Conservation (phyloP, 2,888 invertebrate genomes). For the Chydorus sphaericus region DNA sequence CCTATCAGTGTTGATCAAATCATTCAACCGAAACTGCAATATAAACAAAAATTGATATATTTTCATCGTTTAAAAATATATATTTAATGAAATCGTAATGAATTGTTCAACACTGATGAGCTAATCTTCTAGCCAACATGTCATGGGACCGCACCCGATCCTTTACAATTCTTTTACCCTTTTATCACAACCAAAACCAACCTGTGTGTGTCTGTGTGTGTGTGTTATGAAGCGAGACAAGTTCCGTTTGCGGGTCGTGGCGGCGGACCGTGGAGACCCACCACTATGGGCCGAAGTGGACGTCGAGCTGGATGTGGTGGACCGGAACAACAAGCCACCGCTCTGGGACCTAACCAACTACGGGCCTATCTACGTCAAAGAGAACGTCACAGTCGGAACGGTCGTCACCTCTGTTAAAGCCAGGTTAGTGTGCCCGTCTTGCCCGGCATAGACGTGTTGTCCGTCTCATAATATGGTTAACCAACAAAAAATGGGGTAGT, state of each 20-base stretch:
- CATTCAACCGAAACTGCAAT: too few species aligned
- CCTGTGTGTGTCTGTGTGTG: background rate
- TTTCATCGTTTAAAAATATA: too few species aligned
- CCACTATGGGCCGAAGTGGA: slow-evolving; percentile 89
- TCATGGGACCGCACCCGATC: background rate
- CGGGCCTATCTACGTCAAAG: slow-evolving; percentile 94
- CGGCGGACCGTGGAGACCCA: slow-evolving; percentile 86
- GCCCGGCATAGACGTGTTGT: too few species aligned
- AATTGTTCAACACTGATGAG: too few species aligned
- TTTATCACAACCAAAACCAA: background rate
- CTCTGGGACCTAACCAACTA: slow-evolving; percentile 89
- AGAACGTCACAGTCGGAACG: slow-evolving; percentile 98
- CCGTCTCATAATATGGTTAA: too few species aligned
- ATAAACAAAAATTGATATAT: too few species aligned
- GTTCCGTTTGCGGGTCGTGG: slow-evolving; percentile 90
- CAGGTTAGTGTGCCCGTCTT: slow-evolving; percentile 42
- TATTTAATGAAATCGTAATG: too few species aligned
- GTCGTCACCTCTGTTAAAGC: slow-evolving; percentile 96
- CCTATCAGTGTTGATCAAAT: too few species aligned
- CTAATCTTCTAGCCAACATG: too few species aligned
- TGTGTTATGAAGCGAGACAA: slow-evolving; percentile 59
- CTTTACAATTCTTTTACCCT: background rate
- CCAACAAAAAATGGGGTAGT: too few species aligned
- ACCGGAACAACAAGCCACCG: slow-evolving; percentile 94
- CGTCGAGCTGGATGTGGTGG: slow-evolving; percentile 95